A percentile compares a stretch with the other conserved stretches of the same genome.
Conservation (phyloP, 2,797 vertebrate species). For the Microctenopoma steveboyesi region DNA sequence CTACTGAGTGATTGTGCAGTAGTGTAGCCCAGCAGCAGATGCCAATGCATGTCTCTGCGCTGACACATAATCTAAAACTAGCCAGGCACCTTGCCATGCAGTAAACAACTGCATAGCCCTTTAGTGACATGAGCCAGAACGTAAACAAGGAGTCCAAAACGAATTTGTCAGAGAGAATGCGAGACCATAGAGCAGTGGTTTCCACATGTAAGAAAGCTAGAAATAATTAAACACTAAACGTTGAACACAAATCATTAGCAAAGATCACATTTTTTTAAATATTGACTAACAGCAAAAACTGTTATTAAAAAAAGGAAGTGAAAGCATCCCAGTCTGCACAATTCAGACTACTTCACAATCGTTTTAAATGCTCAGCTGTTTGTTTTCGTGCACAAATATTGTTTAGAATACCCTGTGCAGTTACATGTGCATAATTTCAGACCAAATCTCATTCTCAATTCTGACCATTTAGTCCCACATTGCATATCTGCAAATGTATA, state of each 20-base stretch:
- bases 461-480: not conserved
- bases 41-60: slow-evolving; percentile 50
- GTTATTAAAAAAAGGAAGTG: not conserved
- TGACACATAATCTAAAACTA: slow-evolving; percentile 72
- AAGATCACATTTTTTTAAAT: no score
- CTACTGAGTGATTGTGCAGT: slow-evolving; percentile 3
- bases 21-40: slow-evolving; percentile 37
- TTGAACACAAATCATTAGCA: not conserved
- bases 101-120: slow-evolving; percentile 54
- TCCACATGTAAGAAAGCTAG: not conserved
- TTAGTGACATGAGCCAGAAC: slow-evolving; percentile 27
- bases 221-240: not conserved
- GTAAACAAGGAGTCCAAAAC: slow-evolving; percentile 51
- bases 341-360: not conserved
- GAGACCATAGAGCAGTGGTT: not conserved
- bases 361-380: not conserved
- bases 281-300: not conserved
- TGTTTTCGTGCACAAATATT: not conserved
- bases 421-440: not conserved
- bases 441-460: not conserved
- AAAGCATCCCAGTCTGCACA: not conserved
- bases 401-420: no score
- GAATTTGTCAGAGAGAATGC: slow-evolving; percentile 32
- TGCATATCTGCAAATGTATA: fast-evolving
- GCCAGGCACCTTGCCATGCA: slow-evolving; percentile 57